Evolutionary conservation across 2,888 invertebrate genomes (phyloP), one percentile per base, ranked within the genome.

Genomic region (Ptilodon capucinus): DNA sequence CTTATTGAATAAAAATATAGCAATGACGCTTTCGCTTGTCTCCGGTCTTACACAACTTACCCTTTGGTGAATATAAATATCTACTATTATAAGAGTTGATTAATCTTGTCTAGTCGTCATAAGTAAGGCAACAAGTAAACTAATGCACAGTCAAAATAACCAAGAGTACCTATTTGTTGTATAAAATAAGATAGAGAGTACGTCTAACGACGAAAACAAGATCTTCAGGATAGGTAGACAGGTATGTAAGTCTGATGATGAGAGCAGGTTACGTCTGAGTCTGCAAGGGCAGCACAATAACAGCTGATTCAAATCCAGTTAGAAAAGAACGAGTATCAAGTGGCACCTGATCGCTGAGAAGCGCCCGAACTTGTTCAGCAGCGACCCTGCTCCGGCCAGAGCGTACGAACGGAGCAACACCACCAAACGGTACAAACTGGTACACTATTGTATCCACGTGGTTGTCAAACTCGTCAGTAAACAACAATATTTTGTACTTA

Each of bases 261-360:
- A 17, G 2, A 38, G 16, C 18, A 38, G 4, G 14, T 55, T 53
- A 36, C 48, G 16, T 56, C 57, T 64, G 61, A 71, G 65, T 63
- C 59, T 58, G 61, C 71, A 74, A 78, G 79, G 79, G 74, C 76
- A 74, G 74, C 67, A 65, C 75, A 71, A 76, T 71, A 82, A 80
- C 89, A 89, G 89, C 88, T 90, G 89, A 87, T 86, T 72, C 72
- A 69, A 84, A 81, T 87, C 87, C 89, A 87, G 90, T 90, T 89
- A 90, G 89, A 86, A 84, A 79, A 84, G 88, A 86, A 89, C 89
- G 74, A 81, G 89, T 87, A 85, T 86, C 81, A 79, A 83, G 84
- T 83, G 84, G 84, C 86, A 89, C 87, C 86, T 86, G 87, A 86
- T 78, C 77, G 82, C 72, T 79, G 80, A 81, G 84, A 84, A 86